Evolutionary conservation across 2,888 invertebrate genomes (phyloP), one percentile per base, ranked within the genome.

Genomic region (Siphlonurus alternatus): DNA sequence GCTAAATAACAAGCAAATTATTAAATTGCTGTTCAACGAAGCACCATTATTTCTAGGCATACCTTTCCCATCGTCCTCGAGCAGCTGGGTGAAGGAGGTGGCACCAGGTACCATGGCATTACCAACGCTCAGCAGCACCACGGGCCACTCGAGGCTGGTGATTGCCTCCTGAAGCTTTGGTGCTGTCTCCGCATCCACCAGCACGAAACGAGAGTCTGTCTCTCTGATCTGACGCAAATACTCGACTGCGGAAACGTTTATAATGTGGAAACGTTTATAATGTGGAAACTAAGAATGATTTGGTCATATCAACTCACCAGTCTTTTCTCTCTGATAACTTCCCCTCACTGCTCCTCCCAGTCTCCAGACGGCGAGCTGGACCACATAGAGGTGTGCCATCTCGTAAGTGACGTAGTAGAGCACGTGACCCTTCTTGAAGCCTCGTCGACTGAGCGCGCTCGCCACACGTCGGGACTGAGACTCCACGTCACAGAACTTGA

Each of bases 341-440:
- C 65, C 65, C 24, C 65, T 56, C 5, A 62, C 59, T 20, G 62
- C 24, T 2, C 66, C 67, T 53, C 66, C 66, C 22, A 66, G 66
- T 25, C 65, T 59, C 67, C 67, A 67, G 2, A 64, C 66, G 15
- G 64, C 65, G 23, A 67, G 20, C 23, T 62, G 53, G 2, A 63
- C 56, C 25, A 65, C 54, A 19, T 67, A 63, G 23, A 66, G 60
- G 10, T 63, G 60, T 3, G 64, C 59, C 5, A 65, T 61, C 23
- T 67, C 65, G 60, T 63, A 61, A 23, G 63, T 61, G 51, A 61
- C 65, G 53, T 65, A 61, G 25, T 59, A 62, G 51, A 67, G 56
- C 59, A 63, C 59, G 53, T 67, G 65, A 19, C 65, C 65, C 23
- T 62, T 61, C n/a, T 61, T 25, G 51, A 66, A 66, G 20, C 66